Evolutionary conservation across 2,888 invertebrate genomes (phyloP).

Genomic region (Brenthis daphne): DNA sequence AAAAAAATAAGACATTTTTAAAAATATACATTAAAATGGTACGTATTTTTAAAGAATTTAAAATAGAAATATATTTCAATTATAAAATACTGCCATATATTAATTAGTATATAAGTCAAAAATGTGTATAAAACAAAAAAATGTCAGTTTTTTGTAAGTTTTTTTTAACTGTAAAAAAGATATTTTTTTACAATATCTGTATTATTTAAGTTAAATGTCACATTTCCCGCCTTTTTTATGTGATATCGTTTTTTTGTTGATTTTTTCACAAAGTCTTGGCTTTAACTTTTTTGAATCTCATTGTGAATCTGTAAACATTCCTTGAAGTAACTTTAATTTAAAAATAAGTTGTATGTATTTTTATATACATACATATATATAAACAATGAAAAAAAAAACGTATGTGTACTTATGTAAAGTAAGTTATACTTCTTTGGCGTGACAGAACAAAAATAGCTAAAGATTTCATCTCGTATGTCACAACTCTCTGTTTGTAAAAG

Average conservation of each 20-base stretch:
- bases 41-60: not conserved
- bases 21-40: not conserved
- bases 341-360: too few species aligned
- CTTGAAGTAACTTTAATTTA: conserved; percentile 8
- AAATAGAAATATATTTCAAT: conserved; percentile 7
- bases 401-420: too few species aligned
- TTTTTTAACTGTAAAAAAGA: not conserved
- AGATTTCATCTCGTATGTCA: too few species aligned
- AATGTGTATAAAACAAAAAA: not conserved
- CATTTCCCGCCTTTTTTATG: conserved; percentile 14
- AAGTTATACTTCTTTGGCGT: too few species aligned
- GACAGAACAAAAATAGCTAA: too few species aligned
- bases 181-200: not conserved
- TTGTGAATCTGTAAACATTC: conserved; percentile 17
- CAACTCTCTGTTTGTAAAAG: too few species aligned
- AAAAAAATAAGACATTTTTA: not conserved
- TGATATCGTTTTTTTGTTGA: not conserved
- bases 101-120: conserved; percentile 10
- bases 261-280: conserved; percentile 1
- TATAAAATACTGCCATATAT: conserved; percentile 25
- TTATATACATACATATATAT: too few species aligned
- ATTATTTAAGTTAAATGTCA: not conserved
- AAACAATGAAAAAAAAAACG: too few species aligned
- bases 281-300: conserved; percentile 18
- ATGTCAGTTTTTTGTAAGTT: not conserved